Conservation (phyloP, 2,888 invertebrate genomes). For the Acronicta aceris region DNA sequence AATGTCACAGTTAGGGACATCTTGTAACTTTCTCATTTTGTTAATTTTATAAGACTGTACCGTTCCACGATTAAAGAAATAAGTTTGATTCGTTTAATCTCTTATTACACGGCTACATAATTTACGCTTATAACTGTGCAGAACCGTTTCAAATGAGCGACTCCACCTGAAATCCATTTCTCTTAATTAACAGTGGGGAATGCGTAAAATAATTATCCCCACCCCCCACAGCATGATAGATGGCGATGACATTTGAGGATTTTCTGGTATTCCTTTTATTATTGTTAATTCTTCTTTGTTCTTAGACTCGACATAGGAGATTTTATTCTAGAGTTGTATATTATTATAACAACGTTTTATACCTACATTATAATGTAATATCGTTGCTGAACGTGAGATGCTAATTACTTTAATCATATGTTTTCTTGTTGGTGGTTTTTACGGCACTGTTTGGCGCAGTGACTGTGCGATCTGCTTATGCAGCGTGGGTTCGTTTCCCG, state of each 20-base stretch:
- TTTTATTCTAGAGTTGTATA: not conserved
- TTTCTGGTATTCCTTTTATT: conserved; percentile 4
- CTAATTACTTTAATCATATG: too few relatives aligned
- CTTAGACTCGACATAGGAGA: not conserved
- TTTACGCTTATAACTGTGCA: conserved; percentile 24
- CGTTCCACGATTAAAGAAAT: conserved; percentile 9
- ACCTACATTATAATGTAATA: not conserved
- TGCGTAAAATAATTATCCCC: conserved; percentile 45
- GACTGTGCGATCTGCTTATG: too few relatives aligned
- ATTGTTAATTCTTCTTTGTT: conserved; percentile 3
- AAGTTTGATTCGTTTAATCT: conserved; percentile 28
- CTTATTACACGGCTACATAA: conserved; percentile 10
- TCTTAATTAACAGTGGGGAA: conserved; percentile 30
- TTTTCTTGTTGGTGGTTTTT: too few relatives aligned
- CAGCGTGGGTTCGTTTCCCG: too few relatives aligned
- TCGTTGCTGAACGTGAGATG: not conserved
- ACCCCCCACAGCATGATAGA: conserved; percentile 22
- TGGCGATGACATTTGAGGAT: conserved; percentile 17
- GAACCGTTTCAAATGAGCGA: conserved; percentile 15
- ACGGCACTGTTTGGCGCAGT: too few relatives aligned
- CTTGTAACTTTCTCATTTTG: conserved; percentile 17
- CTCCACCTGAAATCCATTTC: conserved; percentile 37
- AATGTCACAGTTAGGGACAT: not conserved
- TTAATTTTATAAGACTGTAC: conserved; percentile 26
- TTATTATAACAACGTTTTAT: not conserved